Evolutionary conservation across 1,140 invertebrate genomes (phyloP), one percentile per base, ranked within the genome.

Genomic region (Macrotrachela quadricornifera): DNA sequence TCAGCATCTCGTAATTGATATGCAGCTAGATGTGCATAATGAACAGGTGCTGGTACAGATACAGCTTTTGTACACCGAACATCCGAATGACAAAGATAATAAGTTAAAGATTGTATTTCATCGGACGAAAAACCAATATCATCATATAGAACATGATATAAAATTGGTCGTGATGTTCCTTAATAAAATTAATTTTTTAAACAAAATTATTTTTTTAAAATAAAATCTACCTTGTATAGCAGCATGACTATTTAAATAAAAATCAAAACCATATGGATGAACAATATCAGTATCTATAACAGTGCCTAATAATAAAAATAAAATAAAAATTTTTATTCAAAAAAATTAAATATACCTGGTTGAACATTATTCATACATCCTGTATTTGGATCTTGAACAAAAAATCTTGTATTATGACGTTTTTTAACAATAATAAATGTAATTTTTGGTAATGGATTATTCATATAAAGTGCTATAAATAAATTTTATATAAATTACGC

Each of bases 1-100:
- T 30, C 21, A 4, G 21, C 21, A 30, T 30, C 21, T 30, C 21
- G 61, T 14, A 69, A 83, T 47, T 85, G 73, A 51, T 79, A 79
- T 13, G 84, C 85, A 14, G 80, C 84, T 50, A 88, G 74, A 73
- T 92, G 85, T 21, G 86, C 85, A 68, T 91, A 87, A 68, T 91
- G 90, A 0, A 84, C 86, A 2, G 86, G 85, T 1, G 86, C 80
- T 1, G 85, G 85, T 72, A 90, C 88, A 13, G 82, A 86, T 0
- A 92, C 85, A 1, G 82, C 76, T 49, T 84, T 75, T 49, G 78
- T 81, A 63, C 86, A 91, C 14, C 85, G 76, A 6, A 80, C 76
- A 66, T 85, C 91, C 70, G 86, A 74, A 62, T 91, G 83, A 65
- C 86, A 91, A 15, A 91, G 66, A 62, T 80, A 79, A 69, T 82